phyloP scores from a whole-genome alignment of 2,797 vertebrate species.

The Microctenopoma stevenorrisi region DNA sequence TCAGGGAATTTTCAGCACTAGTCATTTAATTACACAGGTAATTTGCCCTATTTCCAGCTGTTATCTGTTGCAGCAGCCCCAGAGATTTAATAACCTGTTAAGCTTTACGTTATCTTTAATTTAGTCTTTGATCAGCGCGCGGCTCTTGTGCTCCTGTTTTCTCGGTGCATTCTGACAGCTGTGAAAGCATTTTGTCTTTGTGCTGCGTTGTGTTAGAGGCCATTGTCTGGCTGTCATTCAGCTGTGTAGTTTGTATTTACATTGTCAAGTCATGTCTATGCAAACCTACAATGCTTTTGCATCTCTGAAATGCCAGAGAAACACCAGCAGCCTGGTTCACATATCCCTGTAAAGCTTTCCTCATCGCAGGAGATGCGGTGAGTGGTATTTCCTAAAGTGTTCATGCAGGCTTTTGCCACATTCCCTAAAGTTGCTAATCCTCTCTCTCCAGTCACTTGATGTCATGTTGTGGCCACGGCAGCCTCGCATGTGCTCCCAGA shows the following conservation, averaged over 20 bases:
- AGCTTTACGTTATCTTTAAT: slow-evolving; percentile 44
- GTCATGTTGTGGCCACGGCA: slow-evolving; percentile 19
- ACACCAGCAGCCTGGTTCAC: slow-evolving; percentile 11
- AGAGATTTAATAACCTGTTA: slow-evolving; percentile 67
- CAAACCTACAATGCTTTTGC: slow-evolving; percentile 11
- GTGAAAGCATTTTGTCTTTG: slow-evolving; percentile 29
- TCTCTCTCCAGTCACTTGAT: slow-evolving; percentile 1
- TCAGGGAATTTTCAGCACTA: slow-evolving; percentile 4
- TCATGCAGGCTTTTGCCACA: slow-evolving; percentile 11
- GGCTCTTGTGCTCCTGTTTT: slow-evolving; percentile 32
- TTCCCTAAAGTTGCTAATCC: slow-evolving; percentile 32
- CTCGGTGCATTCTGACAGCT: slow-evolving; percentile 20
- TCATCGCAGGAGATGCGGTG: background rate
- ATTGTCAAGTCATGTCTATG: slow-evolving; percentile 44
- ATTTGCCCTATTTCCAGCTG: slow-evolving; percentile 40
- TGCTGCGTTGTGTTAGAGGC: slow-evolving; percentile 27
- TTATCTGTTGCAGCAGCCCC: slow-evolving; percentile 36
- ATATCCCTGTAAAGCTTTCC: slow-evolving; percentile 13
- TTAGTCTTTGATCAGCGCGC: slow-evolving; percentile 52
- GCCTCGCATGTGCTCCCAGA: slow-evolving; percentile 1
- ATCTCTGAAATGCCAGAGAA: background rate
- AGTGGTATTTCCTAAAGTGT: slow-evolving; percentile 25
- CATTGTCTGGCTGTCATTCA: slow-evolving; percentile 41
- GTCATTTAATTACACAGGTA: slow-evolving; percentile 51
- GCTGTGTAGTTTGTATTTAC: slow-evolving; percentile 36